A percentile compares a stretch with the other conserved stretches of the same genome.
Evolutionary conservation across 2,888 invertebrate genomes (phyloP).

Genomic region (Quadriops clusia): DNA sequence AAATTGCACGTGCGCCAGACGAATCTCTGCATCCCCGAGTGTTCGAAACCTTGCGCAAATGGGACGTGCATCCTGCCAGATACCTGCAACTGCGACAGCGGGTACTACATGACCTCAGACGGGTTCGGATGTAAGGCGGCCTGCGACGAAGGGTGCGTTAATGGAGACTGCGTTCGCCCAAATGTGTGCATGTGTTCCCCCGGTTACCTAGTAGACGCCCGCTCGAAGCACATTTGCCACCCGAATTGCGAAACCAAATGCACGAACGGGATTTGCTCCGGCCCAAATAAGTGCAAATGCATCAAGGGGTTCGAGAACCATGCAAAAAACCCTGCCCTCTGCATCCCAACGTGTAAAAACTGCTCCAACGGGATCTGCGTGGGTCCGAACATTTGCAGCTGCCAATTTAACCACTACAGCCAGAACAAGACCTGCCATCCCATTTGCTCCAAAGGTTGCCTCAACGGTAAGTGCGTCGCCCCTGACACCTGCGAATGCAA

Average conservation of each 20-base stretch:
- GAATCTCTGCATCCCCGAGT: conserved; percentile 13
- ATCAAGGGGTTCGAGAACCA: background rate
- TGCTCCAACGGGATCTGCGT: conserved; percentile 2
- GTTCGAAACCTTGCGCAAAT: conserved; percentile 17
- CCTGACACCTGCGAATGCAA: conserved; percentile 17
- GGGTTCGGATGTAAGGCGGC: conserved; percentile 15
- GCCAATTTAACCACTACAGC: conserved; percentile 5
- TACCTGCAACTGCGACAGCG: conserved; percentile 15
- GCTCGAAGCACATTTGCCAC: conserved; percentile 7
- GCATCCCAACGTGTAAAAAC: background rate
- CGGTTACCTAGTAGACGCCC: conserved; percentile 3
- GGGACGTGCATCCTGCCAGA: conserved; percentile 14
- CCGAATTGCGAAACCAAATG: conserved; percentile 9
- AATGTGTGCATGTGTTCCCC: conserved; percentile 27
- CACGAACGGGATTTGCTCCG: conserved; percentile 10
- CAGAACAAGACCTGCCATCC: conserved; percentile 12
- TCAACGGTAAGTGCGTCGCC: conserved; percentile 12
- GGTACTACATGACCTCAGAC: conserved; percentile 7
- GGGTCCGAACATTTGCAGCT: conserved; percentile 12
- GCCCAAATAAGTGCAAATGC: conserved; percentile 11
- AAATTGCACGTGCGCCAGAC: conserved; percentile 5
- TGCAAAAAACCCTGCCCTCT: conserved; percentile 1
- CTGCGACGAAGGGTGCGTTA: conserved; percentile 26
- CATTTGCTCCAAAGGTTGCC: conserved; percentile 11
- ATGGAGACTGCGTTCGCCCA: conserved; percentile 12